These are phyloP conservation scores for Chelmon rostratus DNA, from an alignment of 2,797 vertebrate species.

Conservation along the genomic window DNA sequence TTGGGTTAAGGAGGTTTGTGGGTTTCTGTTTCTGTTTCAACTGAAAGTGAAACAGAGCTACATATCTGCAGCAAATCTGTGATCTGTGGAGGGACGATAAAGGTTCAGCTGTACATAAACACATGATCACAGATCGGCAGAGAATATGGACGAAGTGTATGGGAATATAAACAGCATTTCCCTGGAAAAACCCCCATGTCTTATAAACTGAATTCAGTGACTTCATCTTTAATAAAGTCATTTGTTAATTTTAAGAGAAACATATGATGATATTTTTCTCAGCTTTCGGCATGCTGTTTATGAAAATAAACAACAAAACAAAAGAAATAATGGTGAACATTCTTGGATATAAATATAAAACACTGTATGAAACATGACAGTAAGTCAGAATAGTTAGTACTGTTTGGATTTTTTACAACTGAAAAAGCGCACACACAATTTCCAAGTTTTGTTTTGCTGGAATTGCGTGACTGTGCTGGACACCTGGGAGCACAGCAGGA, in stretches of 20 bases:
- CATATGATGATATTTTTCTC: background rate
- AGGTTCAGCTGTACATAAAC: background rate
- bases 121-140: background rate
- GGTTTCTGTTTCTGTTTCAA: background rate
- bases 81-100: background rate
- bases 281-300: background rate
- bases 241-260: slow-evolving; percentile 3
- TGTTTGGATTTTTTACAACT: background rate
- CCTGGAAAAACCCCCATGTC: accelerated
- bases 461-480: background rate
- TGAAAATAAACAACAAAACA: background rate
- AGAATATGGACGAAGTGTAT: background rate
- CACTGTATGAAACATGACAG: background rate
- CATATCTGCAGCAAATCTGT: background rate
- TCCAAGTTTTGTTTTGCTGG: background rate
- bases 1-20: background rate
- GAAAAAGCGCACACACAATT: background rate
- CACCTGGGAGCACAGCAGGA: background rate
- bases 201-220: background rate
- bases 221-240: background rate
- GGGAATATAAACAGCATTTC: background rate
- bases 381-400: background rate
- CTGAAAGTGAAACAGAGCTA: background rate
- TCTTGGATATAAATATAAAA: slow-evolving; percentile 20
- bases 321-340: background rate